Conservation (phyloP, 2,113 vertebrate genomes). For the Heloderma charlesbogerti region DNA sequence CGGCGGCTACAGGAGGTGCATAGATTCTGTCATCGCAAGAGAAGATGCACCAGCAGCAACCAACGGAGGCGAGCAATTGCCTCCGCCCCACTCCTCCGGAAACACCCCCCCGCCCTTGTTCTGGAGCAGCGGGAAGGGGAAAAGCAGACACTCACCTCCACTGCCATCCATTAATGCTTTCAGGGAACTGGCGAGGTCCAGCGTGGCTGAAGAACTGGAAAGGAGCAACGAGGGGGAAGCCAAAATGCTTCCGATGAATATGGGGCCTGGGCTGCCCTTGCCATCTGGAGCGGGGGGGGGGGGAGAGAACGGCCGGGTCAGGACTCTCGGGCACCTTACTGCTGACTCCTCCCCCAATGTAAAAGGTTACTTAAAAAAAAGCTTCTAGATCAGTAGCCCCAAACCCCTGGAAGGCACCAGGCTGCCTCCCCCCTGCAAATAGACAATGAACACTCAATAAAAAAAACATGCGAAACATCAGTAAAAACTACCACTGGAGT, state of each 20-base stretch:
- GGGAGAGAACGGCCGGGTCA: background rate
- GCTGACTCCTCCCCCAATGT: conserved; percentile 4
- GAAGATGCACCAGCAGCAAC: background rate
- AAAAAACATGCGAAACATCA: background rate
- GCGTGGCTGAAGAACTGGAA: conserved; percentile 81
- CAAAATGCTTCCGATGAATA: conserved; percentile 83
- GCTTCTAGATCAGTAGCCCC: no score
- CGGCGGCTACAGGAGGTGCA: background rate
- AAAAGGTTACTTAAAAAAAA: no score
- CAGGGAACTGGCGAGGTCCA: conserved; percentile 86
- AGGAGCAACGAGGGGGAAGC: conserved; percentile 79
- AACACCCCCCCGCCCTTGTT: background rate
- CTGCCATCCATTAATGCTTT: conserved; percentile 84
- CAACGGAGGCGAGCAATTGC: no score
- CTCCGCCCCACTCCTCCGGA: background rate
- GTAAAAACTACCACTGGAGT: background rate
- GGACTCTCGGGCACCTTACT: conserved; percentile 42
- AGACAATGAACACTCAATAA: no score
- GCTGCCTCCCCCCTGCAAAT: no score
- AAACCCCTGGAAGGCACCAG: no score
- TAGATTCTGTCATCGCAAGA: background rate
- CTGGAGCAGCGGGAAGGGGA: background rate
- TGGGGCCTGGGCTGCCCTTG: conserved; percentile 84
- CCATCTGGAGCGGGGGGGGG: conserved; percentile 78
- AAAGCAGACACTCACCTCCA: conserved; percentile 79